These are phyloP conservation scores for Diloba caeruleocephala DNA, from an alignment of 2,888 invertebrate species.

Conservation along the genomic window DNA sequence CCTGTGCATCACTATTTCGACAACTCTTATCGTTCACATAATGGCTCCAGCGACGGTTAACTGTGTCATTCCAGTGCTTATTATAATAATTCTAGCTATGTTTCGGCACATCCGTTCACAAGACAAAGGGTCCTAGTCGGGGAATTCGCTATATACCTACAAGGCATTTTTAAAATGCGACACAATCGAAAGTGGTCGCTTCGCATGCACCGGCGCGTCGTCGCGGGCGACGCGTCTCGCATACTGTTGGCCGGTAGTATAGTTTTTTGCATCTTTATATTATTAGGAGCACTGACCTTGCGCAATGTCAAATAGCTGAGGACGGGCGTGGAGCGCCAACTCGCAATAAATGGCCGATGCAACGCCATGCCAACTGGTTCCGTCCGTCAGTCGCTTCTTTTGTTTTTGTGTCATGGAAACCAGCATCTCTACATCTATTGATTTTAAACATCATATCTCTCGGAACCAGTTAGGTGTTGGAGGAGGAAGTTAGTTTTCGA, in stretches of 20 bases:
- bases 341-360: slow-evolving; percentile 69
- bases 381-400: slow-evolving; percentile 61
- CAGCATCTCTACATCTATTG: slow-evolving; percentile 58
- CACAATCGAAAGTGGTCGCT: slow-evolving; percentile 83
- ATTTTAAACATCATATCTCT: slow-evolving; percentile 46
- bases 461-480: slow-evolving; percentile 12
- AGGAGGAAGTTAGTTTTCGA: slow-evolving; percentile 42
- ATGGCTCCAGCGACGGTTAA: slow-evolving; percentile 16
- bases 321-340: slow-evolving; percentile 69
- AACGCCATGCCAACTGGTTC: slow-evolving; percentile 74
- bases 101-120: slow-evolving; percentile 58
- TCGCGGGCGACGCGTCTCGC: slow-evolving; percentile 67
- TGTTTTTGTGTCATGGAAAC: slow-evolving; percentile 74
- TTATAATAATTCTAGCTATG: slow-evolving; percentile 59
- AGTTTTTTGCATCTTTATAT: slow-evolving; percentile 85
- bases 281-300: slow-evolving; percentile 88
- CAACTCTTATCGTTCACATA: slow-evolving; percentile 39
- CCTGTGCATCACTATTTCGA: slow-evolving; percentile 29
- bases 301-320: slow-evolving; percentile 88
- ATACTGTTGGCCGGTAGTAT: slow-evolving; percentile 64
- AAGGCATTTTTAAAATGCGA: slow-evolving; percentile 67
- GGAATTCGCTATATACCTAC: slow-evolving; percentile 57
- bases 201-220: slow-evolving; percentile 75
- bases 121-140: slow-evolving; percentile 67
- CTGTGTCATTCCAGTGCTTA: slow-evolving; percentile 34